These are phyloP conservation scores for Borostomias antarcticus DNA, from an alignment of 2,797 vertebrate genomes.

Conservation along the genomic window DNA sequence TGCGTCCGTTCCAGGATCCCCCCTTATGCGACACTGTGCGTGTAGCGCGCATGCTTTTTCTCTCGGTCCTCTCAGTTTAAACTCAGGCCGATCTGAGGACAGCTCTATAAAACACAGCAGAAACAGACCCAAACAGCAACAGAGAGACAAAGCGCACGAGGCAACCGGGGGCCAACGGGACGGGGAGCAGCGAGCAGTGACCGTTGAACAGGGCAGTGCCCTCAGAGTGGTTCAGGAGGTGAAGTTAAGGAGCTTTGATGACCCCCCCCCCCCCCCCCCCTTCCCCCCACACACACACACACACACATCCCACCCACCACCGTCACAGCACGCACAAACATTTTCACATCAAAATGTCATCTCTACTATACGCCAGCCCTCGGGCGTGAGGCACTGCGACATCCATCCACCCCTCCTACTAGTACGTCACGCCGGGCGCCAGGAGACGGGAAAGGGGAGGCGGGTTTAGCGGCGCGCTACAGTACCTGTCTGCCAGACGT, in stretches of 20 bases:
- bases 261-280: not conserved
- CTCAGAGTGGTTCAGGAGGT: not conserved
- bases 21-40: not conserved
- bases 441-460: not conserved
- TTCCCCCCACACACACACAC: not conserved
- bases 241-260: not conserved
- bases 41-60: not conserved
- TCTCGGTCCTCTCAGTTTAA: no score
- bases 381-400: no score
- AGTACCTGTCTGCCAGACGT: constrained; percentile 94
- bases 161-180: no score
- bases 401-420: no score
- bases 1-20: no score
- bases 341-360: constrained; percentile 42
- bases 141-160: no score
- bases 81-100: no score
- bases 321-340: constrained; percentile 24
- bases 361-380: no score
- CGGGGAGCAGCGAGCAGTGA: not conserved
- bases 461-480: constrained; percentile 11
- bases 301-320: constrained; percentile 2
- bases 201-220: not conserved
- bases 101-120: no score
- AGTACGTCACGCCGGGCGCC: not conserved
- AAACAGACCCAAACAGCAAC: no score